Evolutionary conservation across 1,140 invertebrate genomes (phyloP), one percentile per base, ranked within the genome.

Genomic region (Heliothis virescens): DNA sequence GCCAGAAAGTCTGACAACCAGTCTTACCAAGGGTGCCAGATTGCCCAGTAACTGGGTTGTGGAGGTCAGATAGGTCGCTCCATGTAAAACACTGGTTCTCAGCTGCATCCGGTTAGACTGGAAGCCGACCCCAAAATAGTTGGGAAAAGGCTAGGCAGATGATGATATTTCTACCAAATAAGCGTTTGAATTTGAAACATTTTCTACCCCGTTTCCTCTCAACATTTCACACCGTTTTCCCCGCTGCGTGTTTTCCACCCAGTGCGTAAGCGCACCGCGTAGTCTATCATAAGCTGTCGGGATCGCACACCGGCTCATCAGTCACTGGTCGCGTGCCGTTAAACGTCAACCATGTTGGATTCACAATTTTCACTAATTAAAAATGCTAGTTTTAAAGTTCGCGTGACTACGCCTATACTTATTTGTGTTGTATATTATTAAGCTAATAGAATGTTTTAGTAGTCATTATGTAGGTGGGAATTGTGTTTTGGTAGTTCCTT

Each of bases 221-320:
- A 34, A 34, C 29, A 34, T 34, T 34, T 34, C 29, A 26, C 21
- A 16, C 34, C 60, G 26, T n/a, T 41, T 7, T 16, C n/a, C 34
- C 62, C 34, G 50, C 26, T 2, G 55, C 72, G 34, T 47, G 75
- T 41, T 82, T 7, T 1, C 0, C 0, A 15, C 50, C 11, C 15
- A 80, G 74, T 76, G 73, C 73, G 81, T 77, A 41, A 1, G n/a
- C 2, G 15, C 47, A 9, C 9, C 63, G 55, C 48, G 60, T 53
- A 67, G 62, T 81, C 69, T 83, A 83, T 79, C 78, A 82, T 81
- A 80, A 79, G 60, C 69, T 83, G 79, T 83, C 82, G 16, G 75
- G 73, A 63, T 77, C 47, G 71, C 74, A 18, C 47, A 73, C 65
- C 16, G 3, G 34, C 67, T 83, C 82, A 83, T 83, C 82, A 76